phyloP scores from a whole-genome alignment of 2,113 vertebrate genomes.

The Tapirus terrestris region DNA sequence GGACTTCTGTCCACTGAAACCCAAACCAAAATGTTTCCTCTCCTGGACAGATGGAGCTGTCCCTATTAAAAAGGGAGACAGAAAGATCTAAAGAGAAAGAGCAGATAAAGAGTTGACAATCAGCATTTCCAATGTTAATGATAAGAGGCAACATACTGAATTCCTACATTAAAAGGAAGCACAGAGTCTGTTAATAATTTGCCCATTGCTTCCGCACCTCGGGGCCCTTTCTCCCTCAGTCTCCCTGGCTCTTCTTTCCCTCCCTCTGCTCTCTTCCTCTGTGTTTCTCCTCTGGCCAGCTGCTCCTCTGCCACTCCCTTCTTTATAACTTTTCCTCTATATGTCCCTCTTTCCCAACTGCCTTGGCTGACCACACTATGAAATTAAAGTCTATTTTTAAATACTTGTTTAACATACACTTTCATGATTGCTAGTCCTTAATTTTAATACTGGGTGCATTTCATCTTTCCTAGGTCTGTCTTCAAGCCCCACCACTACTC shows the following conservation, averaged over 20 bases:
- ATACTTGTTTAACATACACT: not conserved
- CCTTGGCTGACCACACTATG: not conserved
- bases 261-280: not conserved
- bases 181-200: not conserved
- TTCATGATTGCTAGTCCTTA: not conserved
- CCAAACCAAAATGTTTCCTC: conserved; percentile 15
- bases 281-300: too few relatives aligned
- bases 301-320: not conserved
- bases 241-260: not conserved
- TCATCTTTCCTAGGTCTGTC: not conserved
- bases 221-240: not conserved
- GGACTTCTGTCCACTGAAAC: conserved; percentile 33
- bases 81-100: not conserved
- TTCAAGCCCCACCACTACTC: not conserved
- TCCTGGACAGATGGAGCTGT: conserved; percentile 18
- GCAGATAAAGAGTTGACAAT: not conserved
- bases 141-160: not conserved
- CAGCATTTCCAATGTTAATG: not conserved
- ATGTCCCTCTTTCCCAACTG: not conserved
- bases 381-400: conserved; percentile 25
- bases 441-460: not conserved
- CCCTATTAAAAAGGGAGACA: not conserved
- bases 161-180: not conserved
- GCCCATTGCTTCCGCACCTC: fast-evolving
- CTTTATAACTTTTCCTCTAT: not conserved